These are phyloP conservation scores for Triplophysa siluroides DNA, from an alignment of 2,113 vertebrate species.

Conservation along the genomic window DNA sequence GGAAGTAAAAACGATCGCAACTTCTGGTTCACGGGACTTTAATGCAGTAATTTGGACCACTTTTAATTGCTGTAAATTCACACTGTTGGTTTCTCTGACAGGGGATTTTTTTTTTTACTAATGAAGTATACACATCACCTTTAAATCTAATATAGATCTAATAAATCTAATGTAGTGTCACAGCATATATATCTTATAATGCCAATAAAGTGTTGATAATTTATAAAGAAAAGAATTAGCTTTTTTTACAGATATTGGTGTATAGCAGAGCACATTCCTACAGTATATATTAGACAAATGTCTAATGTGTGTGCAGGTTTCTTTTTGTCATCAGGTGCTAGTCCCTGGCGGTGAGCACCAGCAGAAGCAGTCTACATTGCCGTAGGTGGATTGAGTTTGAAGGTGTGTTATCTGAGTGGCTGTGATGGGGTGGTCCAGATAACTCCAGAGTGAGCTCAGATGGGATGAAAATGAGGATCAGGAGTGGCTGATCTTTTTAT, in stretches of 20 bases:
- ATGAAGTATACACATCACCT: too few relatives aligned
- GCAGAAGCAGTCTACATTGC: slow-evolving; percentile 70
- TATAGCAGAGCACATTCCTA: too few relatives aligned
- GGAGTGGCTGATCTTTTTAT: slow-evolving; percentile 84
- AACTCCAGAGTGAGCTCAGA: slow-evolving; percentile 83
- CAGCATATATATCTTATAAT: background rate
- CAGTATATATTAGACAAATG: background rate
- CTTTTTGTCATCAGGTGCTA: background rate
- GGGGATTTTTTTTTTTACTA: too few relatives aligned
- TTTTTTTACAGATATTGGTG: too few relatives aligned
- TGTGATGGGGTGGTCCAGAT: slow-evolving; percentile 92
- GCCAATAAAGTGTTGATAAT: background rate
- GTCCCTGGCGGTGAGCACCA: background rate
- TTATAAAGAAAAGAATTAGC: background rate
- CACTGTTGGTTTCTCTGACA: too few relatives aligned
- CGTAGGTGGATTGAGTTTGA: slow-evolving; percentile 92
- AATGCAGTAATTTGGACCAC: too few relatives aligned
- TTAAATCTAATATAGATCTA: too few relatives aligned
- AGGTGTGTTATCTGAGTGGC: slow-evolving; percentile 83
- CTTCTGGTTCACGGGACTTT: too few relatives aligned
- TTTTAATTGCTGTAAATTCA: too few relatives aligned
- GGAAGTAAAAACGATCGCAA: too few relatives aligned
- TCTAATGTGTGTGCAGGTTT: background rate
- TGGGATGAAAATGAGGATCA: slow-evolving; percentile 83
- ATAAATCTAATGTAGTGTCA: background rate